phyloP scores from a whole-genome alignment of 1,140 invertebrate species.

The Grapholita molesta region DNA sequence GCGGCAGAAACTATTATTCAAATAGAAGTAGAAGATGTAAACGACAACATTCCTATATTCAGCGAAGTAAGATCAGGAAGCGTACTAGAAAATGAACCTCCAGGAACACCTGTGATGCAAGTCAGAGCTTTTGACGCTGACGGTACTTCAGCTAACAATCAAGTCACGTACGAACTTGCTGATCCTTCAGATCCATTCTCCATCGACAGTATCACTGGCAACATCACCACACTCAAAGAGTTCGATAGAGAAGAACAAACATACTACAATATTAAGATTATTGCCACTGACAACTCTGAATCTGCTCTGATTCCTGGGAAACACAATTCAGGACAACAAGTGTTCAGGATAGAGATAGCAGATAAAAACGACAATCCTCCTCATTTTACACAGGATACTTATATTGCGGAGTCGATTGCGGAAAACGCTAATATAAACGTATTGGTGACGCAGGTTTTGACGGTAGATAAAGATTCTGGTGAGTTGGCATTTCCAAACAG shows the following conservation, averaged over 20 bases:
- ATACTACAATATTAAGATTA: conserved; percentile 90
- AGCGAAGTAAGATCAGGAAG: conserved; percentile 86
- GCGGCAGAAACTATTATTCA: conserved; percentile 87
- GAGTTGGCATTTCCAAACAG: conserved; percentile 23
- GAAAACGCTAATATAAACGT: conserved; percentile 91
- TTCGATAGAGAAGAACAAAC: conserved; percentile 91
- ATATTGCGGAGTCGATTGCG: conserved; percentile 86
- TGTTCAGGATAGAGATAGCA: conserved; percentile 91
- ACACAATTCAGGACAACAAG: conserved; percentile 85
- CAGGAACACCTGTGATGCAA: conserved; percentile 90
- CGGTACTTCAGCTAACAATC: conserved; percentile 88
- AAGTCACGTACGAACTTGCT: conserved; percentile 86
- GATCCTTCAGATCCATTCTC: conserved; percentile 85
- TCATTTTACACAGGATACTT: conserved; percentile 85
- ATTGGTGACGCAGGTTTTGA: conserved; percentile 89
- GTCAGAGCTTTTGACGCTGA: conserved; percentile 92
- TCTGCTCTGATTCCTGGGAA: conserved; percentile 85
- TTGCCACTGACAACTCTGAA: conserved; percentile 90
- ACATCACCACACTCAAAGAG: conserved; percentile 86
- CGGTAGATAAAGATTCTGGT: conserved; percentile 87
- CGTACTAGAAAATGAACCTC: conserved; percentile 90
- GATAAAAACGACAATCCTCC: conserved; percentile 95
- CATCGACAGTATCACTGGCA: conserved; percentile 90
- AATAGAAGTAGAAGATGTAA: conserved; percentile 89
- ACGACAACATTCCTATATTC: conserved; percentile 93